Base-by-base conservation (phyloP, 2,797 vertebrate genomes). In the Dermochelys coriacea region DNA sequence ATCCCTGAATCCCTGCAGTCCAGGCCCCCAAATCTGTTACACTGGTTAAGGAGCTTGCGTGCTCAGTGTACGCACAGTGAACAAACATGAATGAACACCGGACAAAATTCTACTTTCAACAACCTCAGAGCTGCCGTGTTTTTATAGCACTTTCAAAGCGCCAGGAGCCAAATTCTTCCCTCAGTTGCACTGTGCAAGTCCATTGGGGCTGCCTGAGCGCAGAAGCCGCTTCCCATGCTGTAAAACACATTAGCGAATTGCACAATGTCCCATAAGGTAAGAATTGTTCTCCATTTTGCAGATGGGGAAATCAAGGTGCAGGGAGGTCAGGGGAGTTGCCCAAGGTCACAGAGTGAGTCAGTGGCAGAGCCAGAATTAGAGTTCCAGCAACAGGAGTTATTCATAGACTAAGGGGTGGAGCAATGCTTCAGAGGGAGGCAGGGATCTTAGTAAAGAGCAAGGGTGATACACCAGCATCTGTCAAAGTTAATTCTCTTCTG, bases 391-490 rank as follows among this genome's bases (percentile, higher is more conserved):
- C 61, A 34, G 23, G 94, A 85, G 15, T 78, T 41, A 91, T 83
- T 14, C 90, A 96, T 95, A 90, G 96, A 96, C 97, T 95, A 97
- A 89, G 94, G 96, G 97, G 97, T 88, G 97, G 97, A 95, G 95
- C 95, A 21, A 95, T 88, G 90, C 88, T 89, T 91, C 25, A 84
- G 84, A 81, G 93, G 93, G 95, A 86, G 96, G 91, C 41, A 52
- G 94, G 92, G 37, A 85, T 50, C 41, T 51, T 54, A 45, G 37
- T 23, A 25, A 86, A 80, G 86, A 84, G 93, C 83, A 86, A 52
- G 79, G 54, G 86, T 25, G 85, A 79, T 91, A 25, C 29, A 50
- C 83, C 85, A 50, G 89, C 93, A 88, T 25, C 91, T 25, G 87
- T 90, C 7, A 19, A 84, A 71, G 88, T 41, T 7, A 87, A 82